Evolutionary conservation across 2,797 vertebrate genomes (phyloP).

Genomic region (Eulemur mongoz): DNA sequence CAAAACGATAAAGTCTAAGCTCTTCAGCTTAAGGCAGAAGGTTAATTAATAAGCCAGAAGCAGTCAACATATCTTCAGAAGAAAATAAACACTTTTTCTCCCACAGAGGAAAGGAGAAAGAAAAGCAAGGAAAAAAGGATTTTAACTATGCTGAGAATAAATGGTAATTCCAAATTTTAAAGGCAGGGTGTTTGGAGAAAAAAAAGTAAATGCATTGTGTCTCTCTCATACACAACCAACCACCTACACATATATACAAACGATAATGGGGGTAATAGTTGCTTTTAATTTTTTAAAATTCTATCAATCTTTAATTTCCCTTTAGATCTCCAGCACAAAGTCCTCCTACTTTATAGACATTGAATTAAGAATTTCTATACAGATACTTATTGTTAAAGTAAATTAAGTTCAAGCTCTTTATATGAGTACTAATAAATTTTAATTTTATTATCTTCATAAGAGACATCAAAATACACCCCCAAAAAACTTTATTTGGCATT

Average conservation of each 20-base stretch:
- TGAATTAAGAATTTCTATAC: constrained; percentile 22
- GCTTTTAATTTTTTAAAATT: background rate
- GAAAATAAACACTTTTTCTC: background rate
- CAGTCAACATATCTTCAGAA: background rate
- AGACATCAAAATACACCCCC: background rate
- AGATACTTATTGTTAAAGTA: constrained; percentile 17
- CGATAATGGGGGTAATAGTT: background rate
- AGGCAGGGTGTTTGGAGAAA: background rate
- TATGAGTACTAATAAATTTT: background rate
- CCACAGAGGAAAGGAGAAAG: background rate
- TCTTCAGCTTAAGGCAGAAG: background rate
- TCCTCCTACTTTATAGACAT: background rate
- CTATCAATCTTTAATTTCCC: constrained; percentile 12
- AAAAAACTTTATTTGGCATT: background rate
- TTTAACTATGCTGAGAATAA: background rate
- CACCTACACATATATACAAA: background rate
- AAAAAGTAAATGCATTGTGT: background rate
- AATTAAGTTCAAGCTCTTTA: constrained; percentile 22
- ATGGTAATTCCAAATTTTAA: background rate
- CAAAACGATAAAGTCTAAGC: background rate
- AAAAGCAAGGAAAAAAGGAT: background rate
- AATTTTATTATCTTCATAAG: constrained; percentile 7
- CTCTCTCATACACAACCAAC: background rate
- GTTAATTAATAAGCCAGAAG: background rate
- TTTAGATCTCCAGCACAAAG: background rate